A percentile compares a stretch with the other conserved stretches of the same genome.
Evolutionary conservation across 2,113 vertebrate species (phyloP).

Genomic region (Monopterus albus): DNA sequence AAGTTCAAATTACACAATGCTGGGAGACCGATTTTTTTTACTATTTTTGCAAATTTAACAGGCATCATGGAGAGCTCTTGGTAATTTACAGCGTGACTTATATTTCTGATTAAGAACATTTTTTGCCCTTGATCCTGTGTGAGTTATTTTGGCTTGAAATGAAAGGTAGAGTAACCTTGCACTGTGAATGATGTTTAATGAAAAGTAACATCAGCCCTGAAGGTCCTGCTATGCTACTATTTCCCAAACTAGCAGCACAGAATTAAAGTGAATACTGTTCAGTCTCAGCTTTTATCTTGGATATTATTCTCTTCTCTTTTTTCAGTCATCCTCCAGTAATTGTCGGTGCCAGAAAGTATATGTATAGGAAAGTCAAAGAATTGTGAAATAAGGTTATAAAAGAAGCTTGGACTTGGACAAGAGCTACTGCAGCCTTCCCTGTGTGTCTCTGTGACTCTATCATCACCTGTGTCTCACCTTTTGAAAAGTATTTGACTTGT

Average conservation of each 20-base stretch:
- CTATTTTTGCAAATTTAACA: no score
- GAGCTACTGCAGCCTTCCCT: background rate
- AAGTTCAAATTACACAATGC: conserved; percentile 20
- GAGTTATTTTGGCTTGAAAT: conserved; percentile 1
- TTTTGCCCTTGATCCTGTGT: conserved; percentile 12
- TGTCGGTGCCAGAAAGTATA: background rate
- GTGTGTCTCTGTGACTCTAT: background rate
- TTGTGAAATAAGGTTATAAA: conserved; percentile 37
- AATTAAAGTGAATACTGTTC: background rate
- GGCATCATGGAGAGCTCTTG: background rate
- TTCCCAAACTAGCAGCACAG: background rate
- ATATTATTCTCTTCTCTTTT: conserved; percentile 1
- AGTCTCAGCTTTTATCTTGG: background rate
- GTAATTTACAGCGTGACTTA: background rate
- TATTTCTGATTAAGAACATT: background rate
- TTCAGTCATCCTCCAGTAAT: conserved; percentile 3
- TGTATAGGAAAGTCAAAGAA: conserved; percentile 5
- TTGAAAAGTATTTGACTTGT: background rate
- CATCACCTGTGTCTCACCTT: conserved; percentile 34
- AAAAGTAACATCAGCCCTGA: conserved; percentile 1
- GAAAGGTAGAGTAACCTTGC: conserved; percentile 14
- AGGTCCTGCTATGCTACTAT: background rate
- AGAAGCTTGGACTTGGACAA: conserved; percentile 34
- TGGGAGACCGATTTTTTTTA: no score
- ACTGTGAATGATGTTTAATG: background rate